Evolutionary conservation across 2,888 invertebrate genomes (phyloP).

Genomic region (Hyles lineata): DNA sequence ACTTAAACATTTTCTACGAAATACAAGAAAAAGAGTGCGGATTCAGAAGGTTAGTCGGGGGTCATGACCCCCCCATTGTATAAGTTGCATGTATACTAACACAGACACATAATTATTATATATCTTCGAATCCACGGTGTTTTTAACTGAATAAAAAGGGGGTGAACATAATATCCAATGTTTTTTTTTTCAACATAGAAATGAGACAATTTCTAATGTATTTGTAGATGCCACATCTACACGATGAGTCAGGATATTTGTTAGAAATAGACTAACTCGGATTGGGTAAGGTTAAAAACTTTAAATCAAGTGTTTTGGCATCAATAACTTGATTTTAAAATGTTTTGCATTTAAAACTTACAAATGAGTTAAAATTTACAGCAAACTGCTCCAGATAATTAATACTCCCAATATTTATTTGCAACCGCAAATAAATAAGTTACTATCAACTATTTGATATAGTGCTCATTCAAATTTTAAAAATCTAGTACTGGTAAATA

Average conservation of each 20-base stretch:
- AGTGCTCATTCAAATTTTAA: no score
- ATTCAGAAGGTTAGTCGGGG: conserved; percentile 7
- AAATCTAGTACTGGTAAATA: no score
- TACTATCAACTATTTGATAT: no score
- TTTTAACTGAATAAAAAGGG: neutral
- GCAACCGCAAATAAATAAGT: no score
- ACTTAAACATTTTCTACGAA: neutral
- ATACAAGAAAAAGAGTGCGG: neutral
- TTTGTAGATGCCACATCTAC: conserved; percentile 32
- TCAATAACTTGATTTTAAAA: no score
- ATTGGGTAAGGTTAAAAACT: conserved; percentile 35
- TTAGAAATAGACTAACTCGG: conserved; percentile 23
- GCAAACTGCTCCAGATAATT: no score
- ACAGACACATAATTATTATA: conserved; percentile 1
- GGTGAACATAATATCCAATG: neutral
- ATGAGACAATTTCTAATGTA: neutral
- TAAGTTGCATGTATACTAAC: neutral
- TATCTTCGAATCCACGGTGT: conserved; percentile 7
- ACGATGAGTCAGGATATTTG: conserved; percentile 38
- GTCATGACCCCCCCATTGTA: neutral
- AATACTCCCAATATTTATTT: no score
- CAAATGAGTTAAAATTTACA: no score
- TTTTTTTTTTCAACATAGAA: neutral
- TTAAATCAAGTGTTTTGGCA: no score
- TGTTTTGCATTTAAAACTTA: no score